These are phyloP conservation scores for Dendroctonus valens DNA, from an alignment of 1,140 invertebrate species.

Conservation along the genomic window DNA sequence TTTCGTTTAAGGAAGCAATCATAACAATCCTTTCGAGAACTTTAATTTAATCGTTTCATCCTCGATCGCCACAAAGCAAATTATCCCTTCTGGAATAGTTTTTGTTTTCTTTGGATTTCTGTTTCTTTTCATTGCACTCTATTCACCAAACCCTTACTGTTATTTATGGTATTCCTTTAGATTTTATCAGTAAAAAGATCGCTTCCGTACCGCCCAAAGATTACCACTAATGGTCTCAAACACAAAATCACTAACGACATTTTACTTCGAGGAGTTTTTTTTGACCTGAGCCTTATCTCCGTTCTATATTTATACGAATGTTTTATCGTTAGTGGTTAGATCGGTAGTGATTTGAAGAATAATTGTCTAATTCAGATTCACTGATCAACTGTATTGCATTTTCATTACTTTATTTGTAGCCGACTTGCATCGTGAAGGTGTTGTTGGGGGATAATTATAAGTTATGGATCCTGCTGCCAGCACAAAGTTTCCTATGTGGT, in stretches of 20 bases:
- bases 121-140: slow-evolving; percentile 1
- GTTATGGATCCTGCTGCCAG: no score
- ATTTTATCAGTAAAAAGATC: slow-evolving; percentile 9
- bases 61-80: slow-evolving; percentile 10
- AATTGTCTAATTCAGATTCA: no score
- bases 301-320: no score
- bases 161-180: slow-evolving; percentile 14
- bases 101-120: slow-evolving; percentile 8
- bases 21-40: slow-evolving; percentile 15
- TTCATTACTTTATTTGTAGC: no score
- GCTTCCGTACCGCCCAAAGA: not conserved
- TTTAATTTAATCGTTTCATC: slow-evolving; percentile 9
- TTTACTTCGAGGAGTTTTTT: no score
- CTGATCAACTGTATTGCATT: no score
- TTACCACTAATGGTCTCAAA: slow-evolving; percentile 1
- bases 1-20: not conserved
- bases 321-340: no score
- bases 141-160: slow-evolving; percentile 8
- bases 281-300: not conserved
- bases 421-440: no score
- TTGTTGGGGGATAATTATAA: no score
- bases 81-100: slow-evolving; percentile 10
- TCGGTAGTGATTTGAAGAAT: no score
- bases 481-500: no score
- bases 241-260: slow-evolving; percentile 6